Conservation (phyloP, 2,797 vertebrate species). For the Takifugu rubripes region DNA sequence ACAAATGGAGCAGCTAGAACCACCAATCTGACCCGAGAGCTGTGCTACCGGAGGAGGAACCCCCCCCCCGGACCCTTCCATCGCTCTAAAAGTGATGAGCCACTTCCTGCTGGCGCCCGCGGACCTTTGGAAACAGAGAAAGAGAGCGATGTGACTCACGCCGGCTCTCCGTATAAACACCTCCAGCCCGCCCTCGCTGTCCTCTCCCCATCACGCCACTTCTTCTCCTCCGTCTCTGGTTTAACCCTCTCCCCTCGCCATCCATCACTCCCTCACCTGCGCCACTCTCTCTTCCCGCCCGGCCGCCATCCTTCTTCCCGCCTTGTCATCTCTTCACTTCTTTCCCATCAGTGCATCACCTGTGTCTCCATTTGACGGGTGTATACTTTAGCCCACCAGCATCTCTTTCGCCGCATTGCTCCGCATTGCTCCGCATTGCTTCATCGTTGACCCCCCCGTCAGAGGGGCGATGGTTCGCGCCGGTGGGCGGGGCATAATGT, state of each 20-base stretch:
- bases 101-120: constrained; percentile 49
- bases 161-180: constrained; percentile 48
- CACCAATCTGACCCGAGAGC: too few relatives aligned
- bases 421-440: constrained; percentile 9
- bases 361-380: constrained; percentile 38
- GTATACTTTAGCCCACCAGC: constrained; percentile 37
- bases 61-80: too few relatives aligned
- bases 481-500: constrained; percentile 9
- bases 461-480: constrained; percentile 8
- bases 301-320: background rate
- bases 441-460: constrained; percentile 32
- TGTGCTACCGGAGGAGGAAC: too few relatives aligned
- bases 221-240: constrained; percentile 10
- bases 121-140: constrained; percentile 56
- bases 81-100: constrained; percentile 44
- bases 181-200: constrained; percentile 6
- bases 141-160: constrained; percentile 53
- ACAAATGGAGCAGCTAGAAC: too few relatives aligned
- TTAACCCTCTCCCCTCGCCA: constrained; percentile 19
- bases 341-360: constrained; percentile 28
- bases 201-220: constrained; percentile 8
- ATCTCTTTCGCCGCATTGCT: constrained; percentile 14
- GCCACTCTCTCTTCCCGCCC: background rate
- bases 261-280: background rate
- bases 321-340: constrained; percentile 22